Evolutionary conservation across 2,113 vertebrate species (phyloP), one percentile per base, ranked within the genome.

Genomic region (Oncorhynchus nerka): DNA sequence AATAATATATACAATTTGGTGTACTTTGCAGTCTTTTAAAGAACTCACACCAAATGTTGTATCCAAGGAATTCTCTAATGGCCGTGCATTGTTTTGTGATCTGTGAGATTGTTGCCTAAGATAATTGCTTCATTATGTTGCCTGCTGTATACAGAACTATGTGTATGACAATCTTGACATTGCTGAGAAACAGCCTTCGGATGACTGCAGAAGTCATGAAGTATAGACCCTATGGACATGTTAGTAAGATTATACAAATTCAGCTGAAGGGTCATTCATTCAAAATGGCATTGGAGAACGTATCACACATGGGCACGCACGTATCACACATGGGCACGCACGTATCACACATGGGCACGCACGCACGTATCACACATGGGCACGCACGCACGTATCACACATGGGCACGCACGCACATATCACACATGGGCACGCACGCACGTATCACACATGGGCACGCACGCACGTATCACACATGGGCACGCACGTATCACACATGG

Each of bases 41-140:
- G 55, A 57, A 57, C 19, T 57, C 6, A 2, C 55, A 57, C 13
- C 16, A 20, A 57, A 57, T 20, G 45, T 28, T 70, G 13, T 12
- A 48, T 15, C 55, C 55, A 83, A 82, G 48, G 75, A 3, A 12
- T 28, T 28, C 76, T 68, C 20, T 57, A 32, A 45, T 9, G 66
- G 62, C 48, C 66, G 48, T 15, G 28, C 34, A 0, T 26, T 30
- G 59, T 30, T 69, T 13, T 19, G 48, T 19, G 70, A 71, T 22
- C 22, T 30, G 73, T 70, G 55, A 80, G 70, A 57, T 57, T 57
- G 55, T 57, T 57, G 19, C 1, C 20, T 24, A 39, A 11, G 3
- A n/a, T 19, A 70, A 78, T 30, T 15, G 71, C 62, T 84, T 76
- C 72, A 74, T 78, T n/a, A 0, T 80, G 86, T 84, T 26, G 82